Evolutionary conservation across 1,140 invertebrate species (phyloP).

Genomic region (Maconellicoccus hirsutus): DNA sequence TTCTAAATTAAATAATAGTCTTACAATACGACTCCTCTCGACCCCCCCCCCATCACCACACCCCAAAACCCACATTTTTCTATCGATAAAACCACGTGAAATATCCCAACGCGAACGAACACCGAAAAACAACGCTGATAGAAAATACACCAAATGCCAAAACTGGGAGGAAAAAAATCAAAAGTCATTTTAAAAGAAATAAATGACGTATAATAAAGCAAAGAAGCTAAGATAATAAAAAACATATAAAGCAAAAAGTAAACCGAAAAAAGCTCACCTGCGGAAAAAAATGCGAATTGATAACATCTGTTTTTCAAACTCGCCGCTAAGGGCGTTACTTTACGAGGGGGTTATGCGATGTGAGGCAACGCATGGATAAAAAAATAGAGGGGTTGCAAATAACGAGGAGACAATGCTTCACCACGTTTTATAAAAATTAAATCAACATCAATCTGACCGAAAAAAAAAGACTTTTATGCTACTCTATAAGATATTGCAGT

Average conservation of each 20-base stretch:
- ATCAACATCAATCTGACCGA: conserved; percentile 1
- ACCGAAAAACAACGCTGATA: too few relatives aligned
- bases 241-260: neutral
- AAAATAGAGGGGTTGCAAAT: neutral
- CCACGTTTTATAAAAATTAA: conserved; percentile 6
- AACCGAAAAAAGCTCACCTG: neutral
- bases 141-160: too few relatives aligned
- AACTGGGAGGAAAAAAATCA: neutral
- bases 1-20: too few relatives aligned
- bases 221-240: neutral
- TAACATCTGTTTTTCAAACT: conserved; percentile 3
- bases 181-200: neutral
- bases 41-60: too few relatives aligned
- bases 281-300: neutral
- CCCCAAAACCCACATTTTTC: too few relatives aligned
- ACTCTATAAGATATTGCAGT: neutral
- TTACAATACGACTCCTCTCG: too few relatives aligned
- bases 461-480: neutral
- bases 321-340: conserved; percentile 6
- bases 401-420: conserved; percentile 3
- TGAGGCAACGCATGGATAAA: neutral
- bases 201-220: neutral
- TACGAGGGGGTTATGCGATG: neutral
- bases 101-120: too few relatives aligned
- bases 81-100: too few relatives aligned